Percentiles rank a stretch among this genome's conserved stretches.
These are phyloP conservation scores for Bellardia bayeri DNA, from an alignment of 2,888 invertebrate genomes.

Conservation along the genomic window DNA sequence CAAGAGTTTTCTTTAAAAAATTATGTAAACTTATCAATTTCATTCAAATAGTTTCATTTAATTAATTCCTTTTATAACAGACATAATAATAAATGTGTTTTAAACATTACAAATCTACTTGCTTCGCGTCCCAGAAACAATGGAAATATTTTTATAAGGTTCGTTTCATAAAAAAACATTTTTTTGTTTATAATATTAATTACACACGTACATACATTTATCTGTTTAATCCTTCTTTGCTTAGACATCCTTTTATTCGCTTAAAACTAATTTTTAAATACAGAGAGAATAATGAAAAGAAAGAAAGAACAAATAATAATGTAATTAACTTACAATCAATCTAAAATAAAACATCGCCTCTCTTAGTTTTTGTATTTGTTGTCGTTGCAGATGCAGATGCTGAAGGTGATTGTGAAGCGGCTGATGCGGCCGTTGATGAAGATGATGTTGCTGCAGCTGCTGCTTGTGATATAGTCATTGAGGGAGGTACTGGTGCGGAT, in stretches of 20 bases:
- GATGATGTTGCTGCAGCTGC: constrained; percentile 57
- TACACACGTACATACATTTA: constrained; percentile 4
- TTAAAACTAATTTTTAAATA: constrained; percentile 66
- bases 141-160: neutral
- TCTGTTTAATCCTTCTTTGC: constrained; percentile 43
- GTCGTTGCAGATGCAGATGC: constrained; percentile 57
- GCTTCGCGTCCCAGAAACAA: too few species aligned
- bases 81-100: neutral
- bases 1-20: too few species aligned
- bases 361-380: constrained; percentile 78
- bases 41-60: neutral
- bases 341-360: constrained; percentile 82
- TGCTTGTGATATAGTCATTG: constrained; percentile 57
- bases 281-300: constrained; percentile 21
- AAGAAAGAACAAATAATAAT: constrained; percentile 16
- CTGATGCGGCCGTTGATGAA: constrained; percentile 34
- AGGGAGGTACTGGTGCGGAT: constrained; percentile 63
- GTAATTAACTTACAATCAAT: constrained; percentile 68
- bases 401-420: constrained; percentile 36
- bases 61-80: neutral
- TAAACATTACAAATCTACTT: too few species aligned
- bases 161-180: neutral
- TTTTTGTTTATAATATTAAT: neutral
- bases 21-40: neutral
- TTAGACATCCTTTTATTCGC: constrained; percentile 39